A percentile compares a stretch with the other conserved stretches of the same genome.
Conservation (phyloP, 2,113 vertebrate genomes). For the Atrichornis clamosus region DNA sequence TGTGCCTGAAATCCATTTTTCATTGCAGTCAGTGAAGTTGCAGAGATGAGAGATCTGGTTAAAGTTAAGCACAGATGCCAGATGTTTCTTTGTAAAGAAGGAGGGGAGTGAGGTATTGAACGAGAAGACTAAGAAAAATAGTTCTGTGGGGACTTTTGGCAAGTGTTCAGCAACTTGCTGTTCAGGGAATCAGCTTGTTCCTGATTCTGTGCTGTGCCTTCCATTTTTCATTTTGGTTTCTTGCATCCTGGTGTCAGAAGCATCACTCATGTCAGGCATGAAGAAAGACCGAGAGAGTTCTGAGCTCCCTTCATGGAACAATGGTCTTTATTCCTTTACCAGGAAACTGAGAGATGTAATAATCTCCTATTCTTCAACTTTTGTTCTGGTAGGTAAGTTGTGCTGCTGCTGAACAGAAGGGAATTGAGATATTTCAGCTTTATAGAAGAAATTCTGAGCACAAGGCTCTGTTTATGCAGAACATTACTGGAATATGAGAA, state of each 20-base stretch:
- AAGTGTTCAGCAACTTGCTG: neutral
- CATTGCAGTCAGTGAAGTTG: neutral
- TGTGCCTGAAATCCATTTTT: neutral
- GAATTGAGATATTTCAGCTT: neutral
- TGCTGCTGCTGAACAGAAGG: neutral
- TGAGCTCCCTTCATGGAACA: neutral
- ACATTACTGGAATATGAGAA: neutral
- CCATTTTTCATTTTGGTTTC: slow-evolving; percentile 30
- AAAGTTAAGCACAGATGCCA: neutral
- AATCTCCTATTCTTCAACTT: slow-evolving; percentile 2
- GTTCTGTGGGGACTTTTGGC: neutral
- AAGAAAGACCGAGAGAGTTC: neutral
- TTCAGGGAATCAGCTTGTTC: neutral
- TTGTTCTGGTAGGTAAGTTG: neutral
- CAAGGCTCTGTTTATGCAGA: neutral
- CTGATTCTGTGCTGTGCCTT: neutral
- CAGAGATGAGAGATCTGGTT: neutral
- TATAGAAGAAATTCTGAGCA: neutral
- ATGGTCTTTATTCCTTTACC: neutral
- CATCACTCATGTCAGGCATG: neutral
- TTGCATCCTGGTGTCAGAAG: neutral
- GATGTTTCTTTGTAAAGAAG: neutral
- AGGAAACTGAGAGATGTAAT: neutral
- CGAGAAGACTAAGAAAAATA: neutral
- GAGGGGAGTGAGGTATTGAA: neutral